Evolutionary conservation across 2,888 invertebrate species (phyloP).

Genomic region (Chirona hameri): DNA sequence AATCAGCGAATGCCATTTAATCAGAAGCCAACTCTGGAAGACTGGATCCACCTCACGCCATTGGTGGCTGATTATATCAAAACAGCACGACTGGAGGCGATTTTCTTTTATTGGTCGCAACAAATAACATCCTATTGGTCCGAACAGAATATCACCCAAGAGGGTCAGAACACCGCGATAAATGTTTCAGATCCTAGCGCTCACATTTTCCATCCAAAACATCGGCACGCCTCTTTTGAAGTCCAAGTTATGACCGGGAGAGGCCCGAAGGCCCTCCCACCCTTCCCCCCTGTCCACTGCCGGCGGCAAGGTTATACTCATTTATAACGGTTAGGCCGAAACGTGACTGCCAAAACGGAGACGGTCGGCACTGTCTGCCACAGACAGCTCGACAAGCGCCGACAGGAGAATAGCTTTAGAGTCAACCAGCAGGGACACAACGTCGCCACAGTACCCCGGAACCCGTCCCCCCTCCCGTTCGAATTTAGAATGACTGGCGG

Average conservation of each 20-base stretch:
- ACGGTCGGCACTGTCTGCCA: neutral
- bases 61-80: no score
- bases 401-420: no score
- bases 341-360: neutral
- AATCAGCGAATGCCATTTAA: no score
- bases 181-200: neutral
- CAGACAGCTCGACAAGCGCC: neutral
- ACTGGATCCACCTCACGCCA: no score
- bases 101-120: conserved; percentile 1
- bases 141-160: neutral
- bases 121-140: neutral
- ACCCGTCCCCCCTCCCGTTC: neutral
- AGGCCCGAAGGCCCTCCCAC: neutral
- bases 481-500: neutral
- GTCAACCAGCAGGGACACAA: neutral
- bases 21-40: no score
- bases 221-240: neutral
- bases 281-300: neutral
- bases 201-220: neutral
- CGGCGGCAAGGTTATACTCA: neutral
- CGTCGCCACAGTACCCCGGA: neutral
- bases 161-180: neutral
- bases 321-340: neutral
- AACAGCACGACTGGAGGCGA: conserved; percentile 9
- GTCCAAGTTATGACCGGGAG: neutral